Evolutionary conservation across 2,888 invertebrate species (phyloP).

Genomic region (Pristionchus maxplancki): DNA sequence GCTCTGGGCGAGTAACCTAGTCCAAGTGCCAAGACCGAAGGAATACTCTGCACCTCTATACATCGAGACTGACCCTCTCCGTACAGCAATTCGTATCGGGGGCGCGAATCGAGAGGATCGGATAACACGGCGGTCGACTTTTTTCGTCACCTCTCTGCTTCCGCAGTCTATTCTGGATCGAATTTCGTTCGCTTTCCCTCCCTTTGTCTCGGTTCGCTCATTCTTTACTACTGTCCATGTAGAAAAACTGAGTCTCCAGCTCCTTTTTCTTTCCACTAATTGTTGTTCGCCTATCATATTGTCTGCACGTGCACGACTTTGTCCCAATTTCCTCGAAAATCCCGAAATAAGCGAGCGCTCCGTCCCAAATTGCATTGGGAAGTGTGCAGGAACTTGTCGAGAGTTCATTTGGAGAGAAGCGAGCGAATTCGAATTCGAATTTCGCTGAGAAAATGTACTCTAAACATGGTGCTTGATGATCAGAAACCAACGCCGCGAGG

Average conservation of each 20-base stretch:
- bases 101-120: background rate
- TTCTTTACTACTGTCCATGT: background rate
- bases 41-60: no score
- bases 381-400: constrained; percentile 5
- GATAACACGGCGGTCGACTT: background rate
- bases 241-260: background rate
- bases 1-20: no score
- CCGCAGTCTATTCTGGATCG: constrained; percentile 45
- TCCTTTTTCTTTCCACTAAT: background rate
- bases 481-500: no score
- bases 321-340: background rate
- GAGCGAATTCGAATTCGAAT: background rate
- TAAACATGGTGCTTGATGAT: background rate
- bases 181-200: constrained; percentile 46
- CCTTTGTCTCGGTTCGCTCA: background rate
- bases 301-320: background rate
- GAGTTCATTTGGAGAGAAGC: constrained; percentile 12
- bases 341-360: background rate
- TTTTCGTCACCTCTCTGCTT: constrained; percentile 27
- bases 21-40: no score
- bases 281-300: background rate
- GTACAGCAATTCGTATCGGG: background rate
- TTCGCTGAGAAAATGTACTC: background rate
- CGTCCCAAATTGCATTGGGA: constrained; percentile 3
- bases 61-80: no score